These are phyloP conservation scores for Hanleya hanleyi DNA, from an alignment of 2,888 invertebrate species.

Conservation along the genomic window DNA sequence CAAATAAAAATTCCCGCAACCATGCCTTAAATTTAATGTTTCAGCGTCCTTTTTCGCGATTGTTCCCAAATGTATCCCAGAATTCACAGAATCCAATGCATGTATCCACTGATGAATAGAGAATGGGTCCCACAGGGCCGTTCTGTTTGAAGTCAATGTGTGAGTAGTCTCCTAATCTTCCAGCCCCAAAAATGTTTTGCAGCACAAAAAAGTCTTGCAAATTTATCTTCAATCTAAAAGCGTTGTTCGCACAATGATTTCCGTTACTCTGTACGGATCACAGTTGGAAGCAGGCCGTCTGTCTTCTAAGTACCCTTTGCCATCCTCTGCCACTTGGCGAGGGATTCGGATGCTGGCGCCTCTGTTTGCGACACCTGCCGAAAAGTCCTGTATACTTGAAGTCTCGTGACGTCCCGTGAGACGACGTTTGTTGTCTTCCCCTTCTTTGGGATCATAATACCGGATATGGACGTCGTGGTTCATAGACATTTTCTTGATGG, in stretches of 20 bases:
- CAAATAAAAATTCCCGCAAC: no score
- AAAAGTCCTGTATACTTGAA: conserved; percentile 97
- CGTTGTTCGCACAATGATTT: conserved; percentile 50
- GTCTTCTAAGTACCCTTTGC: conserved; percentile 97
- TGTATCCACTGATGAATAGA: no score
- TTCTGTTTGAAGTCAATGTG: no score
- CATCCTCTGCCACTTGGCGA: conserved; percentile 86
- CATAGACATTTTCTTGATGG: conserved; percentile 94
- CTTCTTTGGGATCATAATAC: conserved; percentile 96
- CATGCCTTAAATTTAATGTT: no score
- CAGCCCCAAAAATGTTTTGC: no score
- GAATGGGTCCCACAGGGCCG: no score
- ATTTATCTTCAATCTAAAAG: no score
- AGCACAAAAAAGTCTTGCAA: no score
- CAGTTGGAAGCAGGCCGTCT: conserved; percentile 79
- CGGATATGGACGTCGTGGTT: conserved; percentile 95
- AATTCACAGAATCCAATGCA: no score
- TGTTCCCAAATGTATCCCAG: no score
- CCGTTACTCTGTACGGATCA: conserved; percentile 72
- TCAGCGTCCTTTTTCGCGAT: no score
- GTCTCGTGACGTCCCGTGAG: conserved; percentile 97
- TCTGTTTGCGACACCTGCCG: conserved; percentile 92
- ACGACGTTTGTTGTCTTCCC: conserved; percentile 96
- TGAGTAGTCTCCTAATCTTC: no score
- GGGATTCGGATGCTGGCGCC: conserved; percentile 88